A percentile compares a stretch with the other conserved stretches of the same genome.
Conservation (phyloP, 2,888 invertebrate species). For the Spilarctia lutea region DNA sequence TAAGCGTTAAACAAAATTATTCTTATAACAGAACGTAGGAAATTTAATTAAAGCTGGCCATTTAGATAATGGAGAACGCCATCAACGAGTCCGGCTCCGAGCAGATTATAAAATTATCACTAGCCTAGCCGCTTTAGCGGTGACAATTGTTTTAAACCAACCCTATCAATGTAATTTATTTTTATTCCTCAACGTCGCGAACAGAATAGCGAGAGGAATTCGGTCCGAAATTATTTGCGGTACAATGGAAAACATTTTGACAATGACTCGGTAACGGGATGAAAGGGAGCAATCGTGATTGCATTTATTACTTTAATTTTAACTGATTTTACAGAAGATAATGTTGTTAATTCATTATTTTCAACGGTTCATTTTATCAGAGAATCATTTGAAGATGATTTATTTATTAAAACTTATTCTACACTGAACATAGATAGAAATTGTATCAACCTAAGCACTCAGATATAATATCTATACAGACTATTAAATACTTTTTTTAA, state of each 20-base stretch:
- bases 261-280: conserved; percentile 27
- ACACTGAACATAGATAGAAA: background rate
- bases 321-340: conserved; percentile 8
- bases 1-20: conserved; percentile 37
- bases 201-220: conserved; percentile 14
- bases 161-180: conserved; percentile 54
- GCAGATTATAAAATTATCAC: conserved; percentile 65
- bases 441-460: background rate
- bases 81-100: conserved; percentile 57
- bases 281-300: conserved; percentile 21
- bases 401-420: background rate
- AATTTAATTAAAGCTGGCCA: conserved; percentile 63
- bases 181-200: conserved; percentile 41
- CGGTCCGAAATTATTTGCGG: conserved; percentile 25
- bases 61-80: conserved; percentile 71
- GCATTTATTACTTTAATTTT: conserved; percentile 20
- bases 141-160: conserved; percentile 54
- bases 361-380: background rate
- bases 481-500: background rate
- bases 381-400: background rate
- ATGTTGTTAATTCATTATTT: conserved; percentile 1
- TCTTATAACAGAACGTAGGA: conserved; percentile 48
- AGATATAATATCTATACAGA: background rate
- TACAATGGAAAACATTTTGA: conserved; percentile 25
- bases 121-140: conserved; percentile 54